Evolutionary conservation across 2,888 invertebrate species (phyloP).

Genomic region (Cantharis rufa): DNA sequence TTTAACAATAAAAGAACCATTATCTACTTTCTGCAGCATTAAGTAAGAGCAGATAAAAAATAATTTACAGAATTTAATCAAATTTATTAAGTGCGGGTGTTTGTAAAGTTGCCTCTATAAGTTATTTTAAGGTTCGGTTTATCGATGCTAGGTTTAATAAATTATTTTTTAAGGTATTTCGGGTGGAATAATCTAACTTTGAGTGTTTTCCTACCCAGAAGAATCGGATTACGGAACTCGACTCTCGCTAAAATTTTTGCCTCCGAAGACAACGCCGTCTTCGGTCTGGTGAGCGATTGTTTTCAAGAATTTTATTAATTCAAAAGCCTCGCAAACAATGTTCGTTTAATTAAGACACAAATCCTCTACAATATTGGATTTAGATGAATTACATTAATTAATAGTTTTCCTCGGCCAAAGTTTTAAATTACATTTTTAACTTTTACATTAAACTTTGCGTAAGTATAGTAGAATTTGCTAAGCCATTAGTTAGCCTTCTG

Average conservation of each 20-base stretch:
- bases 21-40: conserved; percentile 17
- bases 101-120: neutral
- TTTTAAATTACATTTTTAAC: neutral
- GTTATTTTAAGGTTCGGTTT: neutral
- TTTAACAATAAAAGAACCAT: conserved; percentile 27
- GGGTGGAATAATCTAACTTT: neutral
- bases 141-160: neutral
- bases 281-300: neutral
- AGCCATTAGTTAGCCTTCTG: neutral
- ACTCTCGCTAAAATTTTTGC: neutral
- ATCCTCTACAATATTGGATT: neutral
- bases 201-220: neutral
- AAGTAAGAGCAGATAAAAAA: conserved; percentile 15
- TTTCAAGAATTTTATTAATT: neutral
- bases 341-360: neutral
- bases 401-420: neutral
- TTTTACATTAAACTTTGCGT: neutral
- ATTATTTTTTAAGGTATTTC: neutral
- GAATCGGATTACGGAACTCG: neutral
- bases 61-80: neutral
- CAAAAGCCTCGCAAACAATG: neutral
- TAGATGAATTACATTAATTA: neutral
- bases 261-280: neutral
- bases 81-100: neutral
- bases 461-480: neutral